Percentiles rank a stretch among this genome's conserved stretches.
These are phyloP conservation scores for Himantopus leucocephalus DNA, from an alignment of 2,113 vertebrate genomes.

Conservation along the genomic window DNA sequence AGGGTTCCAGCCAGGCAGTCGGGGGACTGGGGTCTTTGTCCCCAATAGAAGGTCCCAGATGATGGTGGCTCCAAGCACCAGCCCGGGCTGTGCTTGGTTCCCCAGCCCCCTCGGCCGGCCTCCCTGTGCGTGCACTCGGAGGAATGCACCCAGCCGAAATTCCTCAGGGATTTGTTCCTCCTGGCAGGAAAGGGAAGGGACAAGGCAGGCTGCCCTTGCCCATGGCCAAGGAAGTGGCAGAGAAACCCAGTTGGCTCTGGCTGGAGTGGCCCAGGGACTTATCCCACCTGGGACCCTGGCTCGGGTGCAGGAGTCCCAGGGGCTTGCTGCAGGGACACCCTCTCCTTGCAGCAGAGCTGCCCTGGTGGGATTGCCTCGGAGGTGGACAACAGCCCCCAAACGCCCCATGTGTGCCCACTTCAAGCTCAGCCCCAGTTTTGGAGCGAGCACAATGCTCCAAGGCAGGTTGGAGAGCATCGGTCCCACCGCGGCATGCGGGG, in stretches of 20 bases:
- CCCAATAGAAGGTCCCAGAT: accelerated
- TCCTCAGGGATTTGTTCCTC: constrained; percentile 37
- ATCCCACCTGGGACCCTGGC: not conserved
- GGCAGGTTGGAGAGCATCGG: not conserved
- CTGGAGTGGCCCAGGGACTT: not conserved
- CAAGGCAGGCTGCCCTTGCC: not conserved
- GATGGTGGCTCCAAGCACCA: not conserved
- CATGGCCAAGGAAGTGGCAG: accelerated
- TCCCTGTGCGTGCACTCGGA: not conserved
- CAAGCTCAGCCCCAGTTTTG: accelerated
- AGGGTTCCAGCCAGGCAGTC: not conserved
- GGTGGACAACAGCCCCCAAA: not conserved
- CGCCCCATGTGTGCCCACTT: accelerated
- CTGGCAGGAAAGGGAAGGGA: not conserved
- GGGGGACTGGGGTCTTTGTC: not conserved
- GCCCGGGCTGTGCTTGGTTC: not conserved
- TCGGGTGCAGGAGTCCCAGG: not conserved
- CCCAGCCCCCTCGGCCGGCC: not conserved
- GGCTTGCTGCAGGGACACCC: not conserved
- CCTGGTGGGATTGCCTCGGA: not conserved
- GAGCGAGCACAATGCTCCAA: not conserved
- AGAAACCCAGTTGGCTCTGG: not conserved
- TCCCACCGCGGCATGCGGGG: accelerated
- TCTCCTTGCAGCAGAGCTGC: not conserved
- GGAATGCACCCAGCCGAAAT: not conserved